Percentiles rank a stretch among this genome's conserved stretches.
Evolutionary conservation across 1,140 invertebrate genomes (phyloP).

Genomic region (Scaptomyza hsui): DNA sequence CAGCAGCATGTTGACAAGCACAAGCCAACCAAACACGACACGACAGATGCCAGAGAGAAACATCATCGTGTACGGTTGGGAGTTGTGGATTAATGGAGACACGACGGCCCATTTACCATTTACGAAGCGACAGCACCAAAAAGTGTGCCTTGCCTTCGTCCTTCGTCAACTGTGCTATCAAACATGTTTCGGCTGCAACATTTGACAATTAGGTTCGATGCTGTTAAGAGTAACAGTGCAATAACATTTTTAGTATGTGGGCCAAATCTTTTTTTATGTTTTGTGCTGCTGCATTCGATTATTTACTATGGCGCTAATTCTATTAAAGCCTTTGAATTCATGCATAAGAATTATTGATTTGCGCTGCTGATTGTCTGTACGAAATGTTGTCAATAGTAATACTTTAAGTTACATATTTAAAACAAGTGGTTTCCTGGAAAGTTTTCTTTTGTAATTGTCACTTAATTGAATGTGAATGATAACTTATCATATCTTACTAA

Average conservation of each 20-base stretch:
- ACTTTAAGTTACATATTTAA: too few relatives aligned
- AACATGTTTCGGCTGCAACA: slow-evolving; percentile 1
- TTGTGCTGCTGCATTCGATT: slow-evolving; percentile 7
- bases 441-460: too few relatives aligned
- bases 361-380: not conserved
- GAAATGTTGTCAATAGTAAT: too few relatives aligned
- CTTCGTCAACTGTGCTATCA: slow-evolving; percentile 20
- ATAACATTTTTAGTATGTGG: not conserved
- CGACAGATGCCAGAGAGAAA: slow-evolving; percentile 11
- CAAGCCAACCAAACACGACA: slow-evolving; percentile 5
- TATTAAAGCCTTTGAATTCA: not conserved
- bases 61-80: not conserved
- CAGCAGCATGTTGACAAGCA: slow-evolving; percentile 16
- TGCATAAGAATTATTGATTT: not conserved
- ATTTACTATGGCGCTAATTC: slow-evolving; percentile 8
- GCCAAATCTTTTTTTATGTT: not conserved
- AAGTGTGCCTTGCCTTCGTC: slow-evolving; percentile 34
- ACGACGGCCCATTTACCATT: slow-evolving; percentile 23
- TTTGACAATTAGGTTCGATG: slow-evolving; percentile 18
- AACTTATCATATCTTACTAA: too few relatives aligned
- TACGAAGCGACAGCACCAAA: slow-evolving; percentile 16
- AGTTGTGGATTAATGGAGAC: not conserved
- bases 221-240: slow-evolving; percentile 6
- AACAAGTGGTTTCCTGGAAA: too few relatives aligned
- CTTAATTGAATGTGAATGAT: too few relatives aligned